Evolutionary conservation across 2,797 vertebrate genomes (phyloP).

Genomic region (Garrulus glandarius): DNA sequence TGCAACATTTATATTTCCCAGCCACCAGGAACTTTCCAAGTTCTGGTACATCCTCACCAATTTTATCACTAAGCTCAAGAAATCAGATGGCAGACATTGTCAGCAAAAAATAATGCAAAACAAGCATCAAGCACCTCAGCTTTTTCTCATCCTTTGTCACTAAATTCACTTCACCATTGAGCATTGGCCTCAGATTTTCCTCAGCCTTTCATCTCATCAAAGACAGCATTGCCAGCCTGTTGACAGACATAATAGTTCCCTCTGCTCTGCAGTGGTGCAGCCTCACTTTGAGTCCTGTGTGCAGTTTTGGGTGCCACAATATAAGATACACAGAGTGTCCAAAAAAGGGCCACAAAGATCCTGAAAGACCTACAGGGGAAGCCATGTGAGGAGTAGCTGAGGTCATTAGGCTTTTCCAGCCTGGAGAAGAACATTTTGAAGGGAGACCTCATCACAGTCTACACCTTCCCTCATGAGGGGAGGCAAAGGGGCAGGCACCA

Average conservation of each 20-base stretch:
- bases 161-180: not conserved
- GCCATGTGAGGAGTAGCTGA: not conserved
- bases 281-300: not conserved
- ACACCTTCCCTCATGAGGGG: not conserved
- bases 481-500: not conserved
- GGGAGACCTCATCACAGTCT: accelerated
- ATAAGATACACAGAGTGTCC: not conserved
- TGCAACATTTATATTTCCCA: not conserved
- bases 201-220: not conserved
- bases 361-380: not conserved
- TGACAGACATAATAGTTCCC: not conserved
- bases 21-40: not conserved
- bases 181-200: not conserved
- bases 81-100: not conserved
- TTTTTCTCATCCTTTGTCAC: not conserved
- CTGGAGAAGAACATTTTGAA: not conserved
- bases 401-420: not conserved
- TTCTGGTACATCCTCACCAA: not conserved
- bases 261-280: not conserved
- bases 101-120: not conserved
- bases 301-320: not conserved
- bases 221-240: not conserved
- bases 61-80: not conserved
- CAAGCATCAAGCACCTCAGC: not conserved
- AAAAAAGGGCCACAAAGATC: not conserved